Base-by-base conservation (phyloP, 1,140 invertebrate species). In the Oryctes rhinoceros region DNA sequence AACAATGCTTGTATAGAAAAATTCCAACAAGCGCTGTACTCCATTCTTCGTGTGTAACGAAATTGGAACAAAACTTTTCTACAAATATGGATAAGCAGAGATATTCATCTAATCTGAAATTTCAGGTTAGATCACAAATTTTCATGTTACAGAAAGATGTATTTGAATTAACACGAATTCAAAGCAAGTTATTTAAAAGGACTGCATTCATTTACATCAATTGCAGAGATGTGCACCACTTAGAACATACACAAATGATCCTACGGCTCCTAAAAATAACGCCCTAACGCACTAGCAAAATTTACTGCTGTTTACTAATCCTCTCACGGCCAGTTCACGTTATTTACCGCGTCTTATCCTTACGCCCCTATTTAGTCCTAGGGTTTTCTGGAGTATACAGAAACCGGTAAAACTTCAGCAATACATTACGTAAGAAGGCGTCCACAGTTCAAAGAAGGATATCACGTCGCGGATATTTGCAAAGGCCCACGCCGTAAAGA, bases 401-500 rank as follows among this genome's bases (percentile, higher is more conserved):
- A 59, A 59, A 59, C 53, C 18, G 53, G 53, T 59, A 59, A 59
- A 59, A 59, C 53, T 59, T 59, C 53, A 18, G 53, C 53, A n/a
- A 59, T 59, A 59, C 53, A 59, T 59, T 59, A 59, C n/a, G 53
- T 59, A 59, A 59, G 53, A 59, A 59, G 53, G 18, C 15, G 53
- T n/a, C 53, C 15, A 18, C 53, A n/a, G 7, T 59, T 59, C 53
- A 59, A 59, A 59, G 53, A 59, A 59, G 53, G 53, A 59, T 59
- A 59, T 59, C 53, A 59, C 53, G 53, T 59, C 53, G 53, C 53
- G 13, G 53, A 59, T 59, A 59, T 59, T 59, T 59, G 53, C 53
- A 15, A 59, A 18, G 18, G 53, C 15, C 15, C n/a, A 6, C 53
- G 18, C n/a, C 53, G 53, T 59, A 59, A 59, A 59, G 10, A 59